phyloP scores from a whole-genome alignment of 2,888 invertebrate species.

The Malacosoma neustria region DNA sequence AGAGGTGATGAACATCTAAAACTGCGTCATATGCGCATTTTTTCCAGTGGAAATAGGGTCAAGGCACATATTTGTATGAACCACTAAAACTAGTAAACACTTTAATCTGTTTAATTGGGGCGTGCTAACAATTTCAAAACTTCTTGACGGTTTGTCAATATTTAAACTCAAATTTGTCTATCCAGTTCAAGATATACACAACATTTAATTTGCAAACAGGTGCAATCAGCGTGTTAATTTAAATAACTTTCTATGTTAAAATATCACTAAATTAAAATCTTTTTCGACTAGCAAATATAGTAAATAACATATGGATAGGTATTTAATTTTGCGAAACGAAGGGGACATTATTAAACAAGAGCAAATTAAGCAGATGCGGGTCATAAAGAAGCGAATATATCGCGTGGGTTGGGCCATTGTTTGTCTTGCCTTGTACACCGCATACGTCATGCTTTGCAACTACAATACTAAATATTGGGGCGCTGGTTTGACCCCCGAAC shows the following conservation, averaged over 20 bases:
- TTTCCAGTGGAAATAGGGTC: constrained; percentile 44
- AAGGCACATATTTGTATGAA: constrained; percentile 24
- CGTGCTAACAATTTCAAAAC: constrained; percentile 27
- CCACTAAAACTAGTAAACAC: not conserved
- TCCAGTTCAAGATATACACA: not conserved
- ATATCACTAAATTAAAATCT: not conserved
- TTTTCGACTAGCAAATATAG: not conserved
- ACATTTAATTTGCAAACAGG: not conserved
- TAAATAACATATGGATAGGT: constrained; percentile 5
- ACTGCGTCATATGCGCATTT: constrained; percentile 38
- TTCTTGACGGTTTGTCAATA: constrained; percentile 2
- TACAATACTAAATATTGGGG: constrained; percentile 45
- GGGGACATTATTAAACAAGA: constrained; percentile 28
- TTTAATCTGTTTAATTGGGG: constrained; percentile 24
- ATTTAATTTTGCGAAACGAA: constrained; percentile 27
- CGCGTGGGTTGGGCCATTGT: constrained; percentile 60
- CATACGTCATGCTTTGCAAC: constrained; percentile 27
- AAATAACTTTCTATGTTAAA: not conserved
- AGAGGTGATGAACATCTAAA: constrained; percentile 36
- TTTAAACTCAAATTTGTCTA: not conserved
- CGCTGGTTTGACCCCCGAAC: constrained; percentile 54
- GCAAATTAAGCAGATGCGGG: constrained; percentile 39
- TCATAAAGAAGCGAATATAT: constrained; percentile 42
- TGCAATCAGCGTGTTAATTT: not conserved
- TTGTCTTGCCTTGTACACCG: constrained; percentile 31